These are phyloP conservation scores for Brevimyrus niger DNA, from an alignment of 2,113 vertebrate genomes.

Conservation along the genomic window DNA sequence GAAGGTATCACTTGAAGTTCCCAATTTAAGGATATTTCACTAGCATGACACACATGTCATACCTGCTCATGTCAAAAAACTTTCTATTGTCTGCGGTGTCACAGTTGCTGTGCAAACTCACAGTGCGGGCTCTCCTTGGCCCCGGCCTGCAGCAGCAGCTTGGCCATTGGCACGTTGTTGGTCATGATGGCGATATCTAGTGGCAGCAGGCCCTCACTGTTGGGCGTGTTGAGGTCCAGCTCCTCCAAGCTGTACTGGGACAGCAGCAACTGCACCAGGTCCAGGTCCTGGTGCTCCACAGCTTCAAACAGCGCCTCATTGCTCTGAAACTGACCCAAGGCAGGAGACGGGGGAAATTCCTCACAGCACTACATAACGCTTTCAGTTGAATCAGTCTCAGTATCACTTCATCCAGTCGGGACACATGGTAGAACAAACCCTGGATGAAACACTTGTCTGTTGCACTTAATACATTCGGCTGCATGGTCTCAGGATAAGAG, in stretches of 20 bases:
- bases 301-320: constrained; percentile 80
- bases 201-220: constrained; percentile 82
- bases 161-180: constrained; percentile 82
- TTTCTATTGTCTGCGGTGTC: background rate
- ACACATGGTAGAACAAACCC: no score
- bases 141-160: constrained; percentile 70
- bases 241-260: constrained; percentile 80
- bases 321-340: constrained; percentile 66
- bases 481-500: background rate
- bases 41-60: background rate
- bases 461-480: background rate
- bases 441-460: background rate
- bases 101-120: constrained; percentile 51
- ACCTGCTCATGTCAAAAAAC: background rate
- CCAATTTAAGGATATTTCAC: background rate
- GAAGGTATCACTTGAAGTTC: background rate
- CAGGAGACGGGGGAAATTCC: background rate
- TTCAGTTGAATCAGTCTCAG: background rate
- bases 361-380: background rate
- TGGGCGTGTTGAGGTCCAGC: constrained; percentile 85
- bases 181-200: constrained; percentile 88
- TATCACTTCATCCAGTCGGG: background rate
- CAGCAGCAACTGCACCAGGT: constrained; percentile 74
- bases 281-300: constrained; percentile 81
- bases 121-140: constrained; percentile 87